Base-by-base conservation (phyloP, 2,888 invertebrate genomes). In the Gari tellinella region DNA sequence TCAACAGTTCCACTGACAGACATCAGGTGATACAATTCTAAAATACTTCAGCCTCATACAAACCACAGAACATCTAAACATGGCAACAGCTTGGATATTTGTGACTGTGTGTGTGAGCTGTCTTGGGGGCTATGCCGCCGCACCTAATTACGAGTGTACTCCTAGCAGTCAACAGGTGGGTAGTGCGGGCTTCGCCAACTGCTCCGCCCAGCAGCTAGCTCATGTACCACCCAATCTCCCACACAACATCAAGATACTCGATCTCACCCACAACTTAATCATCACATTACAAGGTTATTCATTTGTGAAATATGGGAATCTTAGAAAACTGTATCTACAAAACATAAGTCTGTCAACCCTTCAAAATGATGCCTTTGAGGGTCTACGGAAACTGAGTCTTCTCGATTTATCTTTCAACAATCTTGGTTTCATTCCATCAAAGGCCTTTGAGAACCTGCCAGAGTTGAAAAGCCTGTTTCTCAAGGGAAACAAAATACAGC, bases 371-470 rank as follows among this genome's bases (percentile, higher is more conserved):
- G 85, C 87, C 14, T 86, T 89, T 67, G 72, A 58, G 8, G 70
- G 76, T 38, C 63, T 88, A 31, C 61, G 56, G 31, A 73, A 55
- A 7, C 62, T 89, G 25, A 68, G 75, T 43, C 68, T 72, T 43
- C 70, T 89, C 53, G 86, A 88, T 65, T 77, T 89, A 41, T 83
- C 86, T 15, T 79, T 81, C 46, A 89, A 89, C 70, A 77, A 75
- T 25, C 64, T 88, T 19, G 72, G 38, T 19, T 51, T 40, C 15
- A 80, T 88, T 48, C 87, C 89, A 15, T 72, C 85, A 0, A 61
- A 75, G 8, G 82, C 87, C 21, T 85, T 89, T 57, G 56, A 63
- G 10, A 82, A 80, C 55, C 62, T 87, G 26, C 46, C 67, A 46
- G 74, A 70, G 7, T 72, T 89, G 37, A 58, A 80, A 26, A 72